phyloP scores from a whole-genome alignment of 2,888 invertebrate genomes.

The Liopterus haemorrhoidalis region DNA sequence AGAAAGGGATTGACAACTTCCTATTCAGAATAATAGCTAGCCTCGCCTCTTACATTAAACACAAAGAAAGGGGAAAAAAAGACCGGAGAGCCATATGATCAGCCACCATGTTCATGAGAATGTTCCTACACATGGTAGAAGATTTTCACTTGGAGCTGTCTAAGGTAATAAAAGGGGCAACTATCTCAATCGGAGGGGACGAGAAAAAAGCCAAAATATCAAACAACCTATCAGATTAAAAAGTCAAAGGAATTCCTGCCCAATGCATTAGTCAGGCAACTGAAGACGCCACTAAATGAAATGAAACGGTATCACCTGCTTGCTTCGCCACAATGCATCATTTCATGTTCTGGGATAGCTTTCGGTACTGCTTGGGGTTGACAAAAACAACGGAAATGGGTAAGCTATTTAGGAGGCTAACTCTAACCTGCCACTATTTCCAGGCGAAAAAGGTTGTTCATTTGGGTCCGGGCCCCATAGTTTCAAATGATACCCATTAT shows the following conservation, averaged over 20 bases:
- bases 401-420: no score
- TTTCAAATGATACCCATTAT: no score
- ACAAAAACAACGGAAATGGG: no score
- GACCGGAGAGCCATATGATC: slow-evolving; percentile 31
- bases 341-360: slow-evolving; percentile 24
- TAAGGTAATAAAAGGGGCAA: slow-evolving; percentile 30
- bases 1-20: no score
- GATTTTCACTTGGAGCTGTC: slow-evolving; percentile 27
- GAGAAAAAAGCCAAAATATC: slow-evolving; percentile 35
- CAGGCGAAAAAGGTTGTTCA: no score
- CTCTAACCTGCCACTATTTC: no score
- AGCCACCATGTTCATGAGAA: slow-evolving; percentile 26
- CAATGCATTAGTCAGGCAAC: slow-evolving; percentile 29
- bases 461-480: no score
- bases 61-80: slow-evolving; percentile 30
- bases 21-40: no score
- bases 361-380: slow-evolving; percentile 7
- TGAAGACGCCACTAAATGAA: slow-evolving; percentile 37
- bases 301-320: slow-evolving; percentile 33
- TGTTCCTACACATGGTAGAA: slow-evolving; percentile 31
- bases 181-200: slow-evolving; percentile 34
- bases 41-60: slow-evolving; percentile 31
- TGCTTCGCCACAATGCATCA: slow-evolving; percentile 32
- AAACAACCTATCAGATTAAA: slow-evolving; percentile 16
- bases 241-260: background rate